These are phyloP conservation scores for Dinoponera quadriceps DNA, from an alignment of 1,140 invertebrate genomes.

Conservation along the genomic window DNA sequence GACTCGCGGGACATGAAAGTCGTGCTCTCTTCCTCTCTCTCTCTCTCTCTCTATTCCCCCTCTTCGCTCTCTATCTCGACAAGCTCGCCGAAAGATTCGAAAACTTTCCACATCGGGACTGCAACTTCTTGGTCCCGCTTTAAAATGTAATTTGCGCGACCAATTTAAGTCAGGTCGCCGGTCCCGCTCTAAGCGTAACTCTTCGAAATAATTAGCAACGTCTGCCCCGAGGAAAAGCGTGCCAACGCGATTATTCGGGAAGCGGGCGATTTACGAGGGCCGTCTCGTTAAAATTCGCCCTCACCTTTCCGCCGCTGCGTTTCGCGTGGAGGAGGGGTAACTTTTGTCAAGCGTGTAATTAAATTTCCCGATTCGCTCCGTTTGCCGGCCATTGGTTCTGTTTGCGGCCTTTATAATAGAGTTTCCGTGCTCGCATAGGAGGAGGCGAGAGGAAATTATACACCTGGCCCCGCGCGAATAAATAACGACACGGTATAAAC, in stretches of 20 bases:
- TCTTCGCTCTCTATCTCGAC: background rate
- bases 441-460: conserved; percentile 12
- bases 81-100: conserved; percentile 26
- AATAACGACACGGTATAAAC: conserved; percentile 36
- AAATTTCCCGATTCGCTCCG: conserved; percentile 51
- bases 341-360: conserved; percentile 56
- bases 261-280: conserved; percentile 38
- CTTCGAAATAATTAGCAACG: conserved; percentile 57
- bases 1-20: conserved; percentile 25
- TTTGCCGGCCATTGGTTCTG: conserved; percentile 44
- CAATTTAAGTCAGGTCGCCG: conserved; percentile 53
- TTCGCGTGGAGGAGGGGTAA: background rate
- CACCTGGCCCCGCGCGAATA: conserved; percentile 1
- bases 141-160: conserved; percentile 56
- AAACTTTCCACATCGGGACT: conserved; percentile 44
- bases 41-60: no score
- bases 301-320: conserved; percentile 26
- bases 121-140: conserved; percentile 39
- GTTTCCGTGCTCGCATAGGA: background rate
- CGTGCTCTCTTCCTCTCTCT: background rate
- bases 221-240: conserved; percentile 24
- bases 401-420: conserved; percentile 53
- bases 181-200: conserved; percentile 41
- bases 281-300: conserved; percentile 54
- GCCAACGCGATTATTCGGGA: conserved; percentile 40